Evolutionary conservation across 2,888 invertebrate species (phyloP).

Genomic region (Pyrochroa serraticornis): DNA sequence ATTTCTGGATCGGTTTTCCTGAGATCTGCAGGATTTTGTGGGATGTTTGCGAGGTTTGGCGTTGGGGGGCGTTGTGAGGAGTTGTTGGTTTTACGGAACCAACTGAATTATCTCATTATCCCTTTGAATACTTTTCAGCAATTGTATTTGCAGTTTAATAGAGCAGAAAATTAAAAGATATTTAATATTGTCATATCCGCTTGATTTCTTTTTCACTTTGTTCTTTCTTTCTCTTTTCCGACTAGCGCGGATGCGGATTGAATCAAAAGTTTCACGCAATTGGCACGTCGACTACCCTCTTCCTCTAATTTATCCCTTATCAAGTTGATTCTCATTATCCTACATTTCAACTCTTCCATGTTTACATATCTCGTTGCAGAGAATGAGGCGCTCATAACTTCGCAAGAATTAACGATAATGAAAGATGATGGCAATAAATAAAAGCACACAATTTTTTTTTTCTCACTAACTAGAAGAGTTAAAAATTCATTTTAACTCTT

Average conservation of each 20-base stretch:
- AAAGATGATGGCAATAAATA: too few species aligned
- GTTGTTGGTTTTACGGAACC: background rate
- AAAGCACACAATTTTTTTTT: too few species aligned
- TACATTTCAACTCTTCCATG: too few species aligned
- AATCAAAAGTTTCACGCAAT: too few species aligned
- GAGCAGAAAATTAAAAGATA: constrained; percentile 54
- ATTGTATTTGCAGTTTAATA: constrained; percentile 52
- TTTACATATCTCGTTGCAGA: too few species aligned
- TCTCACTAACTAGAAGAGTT: too few species aligned
- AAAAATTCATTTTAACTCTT: too few species aligned
- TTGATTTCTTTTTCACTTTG: constrained; percentile 42
- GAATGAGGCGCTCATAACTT: too few species aligned
- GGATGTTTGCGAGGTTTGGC: constrained; percentile 1
- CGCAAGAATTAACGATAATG: too few species aligned
- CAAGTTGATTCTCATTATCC: too few species aligned
- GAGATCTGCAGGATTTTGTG: background rate
- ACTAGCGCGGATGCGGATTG: background rate
- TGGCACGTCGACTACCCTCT: too few species aligned
- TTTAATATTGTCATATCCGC: constrained; percentile 50
- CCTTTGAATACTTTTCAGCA: constrained; percentile 53
- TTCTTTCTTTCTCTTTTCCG: background rate
- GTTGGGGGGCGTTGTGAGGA: constrained; percentile 10
- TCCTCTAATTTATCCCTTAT: too few species aligned
- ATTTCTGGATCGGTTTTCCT: background rate
- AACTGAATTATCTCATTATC: constrained; percentile 52